Evolutionary conservation across 2,888 invertebrate genomes (phyloP), one percentile per base, ranked within the genome.

Genomic region (Tillus elongatus): DNA sequence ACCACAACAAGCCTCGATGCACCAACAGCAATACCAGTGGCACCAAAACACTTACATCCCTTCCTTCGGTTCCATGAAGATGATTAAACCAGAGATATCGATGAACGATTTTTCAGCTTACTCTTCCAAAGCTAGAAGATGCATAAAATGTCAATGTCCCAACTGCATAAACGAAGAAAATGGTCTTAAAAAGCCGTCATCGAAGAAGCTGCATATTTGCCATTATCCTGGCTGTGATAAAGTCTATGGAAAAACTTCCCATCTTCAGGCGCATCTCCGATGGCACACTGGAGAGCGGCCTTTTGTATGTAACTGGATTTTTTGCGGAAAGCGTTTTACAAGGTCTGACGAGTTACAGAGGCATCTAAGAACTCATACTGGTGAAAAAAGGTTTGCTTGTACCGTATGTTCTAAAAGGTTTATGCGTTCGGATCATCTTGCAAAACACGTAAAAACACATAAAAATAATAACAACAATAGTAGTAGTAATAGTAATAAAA

Each of bases 261-360:
- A 96, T 59, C 65, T 96, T 42, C 60, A 61, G 35, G 60, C 65
- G 0, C 65, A 65, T 45, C 43, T 65, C 1, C 53, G 93, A 33
- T 91, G 90, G 91, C 95, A 95, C 58, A 88, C 87, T 0, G 91
- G 91, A 0, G 93, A 93, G 58, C 70, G 91, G 4, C 93, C 93
- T 0, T 93, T 89, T 58, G 77, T 82, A 1, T 93, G 93, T 66
- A 79, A 79, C 58, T 89, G 88, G 88, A 59, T 87, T 36, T 85
- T 85, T 53, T 93, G 93, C 60, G 88, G 87, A 3, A 92, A 92
- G 60, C 71, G 85, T 2, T 93, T 93, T 66, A 92, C 92, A 2
- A 75, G 93, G 35, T 90, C 89, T 19, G 92, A 93, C 58, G 92
- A 93, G 58, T 68, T 93, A 16, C 89, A 90, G 60, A 74, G 92